Conservation (phyloP, 2,888 invertebrate genomes). For the Drosophila anomelani region DNA sequence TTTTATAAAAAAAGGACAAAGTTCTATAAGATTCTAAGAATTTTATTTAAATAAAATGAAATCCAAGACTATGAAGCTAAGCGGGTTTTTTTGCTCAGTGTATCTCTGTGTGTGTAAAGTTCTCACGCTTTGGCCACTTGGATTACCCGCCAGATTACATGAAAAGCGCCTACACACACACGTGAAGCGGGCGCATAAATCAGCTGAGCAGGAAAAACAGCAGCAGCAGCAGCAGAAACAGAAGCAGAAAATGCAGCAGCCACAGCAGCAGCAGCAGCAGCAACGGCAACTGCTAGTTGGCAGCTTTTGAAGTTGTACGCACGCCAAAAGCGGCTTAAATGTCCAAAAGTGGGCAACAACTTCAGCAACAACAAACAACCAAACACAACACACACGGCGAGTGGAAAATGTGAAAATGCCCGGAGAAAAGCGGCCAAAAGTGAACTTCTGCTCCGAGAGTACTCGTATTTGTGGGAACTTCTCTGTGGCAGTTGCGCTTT, state of each 20-base stretch:
- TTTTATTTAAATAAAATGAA: not conserved
- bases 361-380: constrained; percentile 37
- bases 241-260: constrained; percentile 3
- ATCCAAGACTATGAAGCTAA: not conserved
- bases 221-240: constrained; percentile 13
- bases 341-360: constrained; percentile 80
- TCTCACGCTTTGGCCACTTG: constrained; percentile 79
- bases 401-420: constrained; percentile 79
- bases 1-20: not conserved
- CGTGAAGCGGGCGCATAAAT: constrained; percentile 70
- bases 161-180: constrained; percentile 77
- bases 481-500: constrained; percentile 37
- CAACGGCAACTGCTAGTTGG: constrained; percentile 41
- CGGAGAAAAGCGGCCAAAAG: constrained; percentile 67
- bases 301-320: constrained; percentile 72
- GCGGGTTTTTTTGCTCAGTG: constrained; percentile 8
- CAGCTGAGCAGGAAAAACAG: constrained; percentile 61
- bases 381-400: constrained; percentile 41
- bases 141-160: constrained; percentile 80
- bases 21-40: too few relatives aligned
- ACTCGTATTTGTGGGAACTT: constrained; percentile 44
- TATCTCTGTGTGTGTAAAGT: constrained; percentile 69
- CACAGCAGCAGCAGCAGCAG: constrained; percentile 2
- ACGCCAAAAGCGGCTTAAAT: constrained; percentile 81
- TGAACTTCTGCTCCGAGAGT: constrained; percentile 31